A percentile compares a stretch with the other conserved stretches of the same genome.
Conservation (phyloP, 2,113 vertebrate genomes). For the Dasypus novemcinctus region DNA sequence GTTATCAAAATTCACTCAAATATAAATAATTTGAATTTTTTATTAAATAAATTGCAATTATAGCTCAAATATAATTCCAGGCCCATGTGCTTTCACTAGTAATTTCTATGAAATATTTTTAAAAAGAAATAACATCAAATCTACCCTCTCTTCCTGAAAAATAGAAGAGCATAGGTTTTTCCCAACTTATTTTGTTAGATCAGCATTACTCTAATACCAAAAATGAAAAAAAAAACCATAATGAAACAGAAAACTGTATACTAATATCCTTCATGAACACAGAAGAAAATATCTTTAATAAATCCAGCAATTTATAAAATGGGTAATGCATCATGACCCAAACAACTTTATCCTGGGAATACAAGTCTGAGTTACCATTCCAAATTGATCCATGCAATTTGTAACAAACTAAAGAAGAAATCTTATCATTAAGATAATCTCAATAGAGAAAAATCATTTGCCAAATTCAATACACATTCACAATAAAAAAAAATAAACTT, state of each 20-base stretch:
- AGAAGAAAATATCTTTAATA: neutral
- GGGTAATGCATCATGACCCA: neutral
- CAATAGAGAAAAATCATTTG: neutral
- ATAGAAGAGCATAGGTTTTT: neutral
- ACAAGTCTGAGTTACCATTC: neutral
- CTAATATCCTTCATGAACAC: too few species aligned
- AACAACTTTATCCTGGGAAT: neutral
- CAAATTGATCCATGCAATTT: neutral
- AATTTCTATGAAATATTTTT: neutral
- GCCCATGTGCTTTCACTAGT: neutral
- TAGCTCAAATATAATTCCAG: neutral
- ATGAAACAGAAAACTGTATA: neutral
- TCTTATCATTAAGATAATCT: neutral
- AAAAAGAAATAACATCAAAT: neutral
- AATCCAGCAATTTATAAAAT: neutral
- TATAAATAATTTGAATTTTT: neutral
- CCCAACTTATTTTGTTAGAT: neutral
- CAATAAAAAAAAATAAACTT: too few species aligned
- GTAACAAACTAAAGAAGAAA: neutral
- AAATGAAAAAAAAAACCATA: neutral
- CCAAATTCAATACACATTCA: neutral
- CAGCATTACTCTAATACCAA: neutral
- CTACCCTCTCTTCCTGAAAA: neutral
- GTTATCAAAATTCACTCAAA: neutral
- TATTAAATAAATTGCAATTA: neutral